Base-by-base conservation (phyloP, 2,888 invertebrate species). In the Callyntrura guangdongensis region DNA sequence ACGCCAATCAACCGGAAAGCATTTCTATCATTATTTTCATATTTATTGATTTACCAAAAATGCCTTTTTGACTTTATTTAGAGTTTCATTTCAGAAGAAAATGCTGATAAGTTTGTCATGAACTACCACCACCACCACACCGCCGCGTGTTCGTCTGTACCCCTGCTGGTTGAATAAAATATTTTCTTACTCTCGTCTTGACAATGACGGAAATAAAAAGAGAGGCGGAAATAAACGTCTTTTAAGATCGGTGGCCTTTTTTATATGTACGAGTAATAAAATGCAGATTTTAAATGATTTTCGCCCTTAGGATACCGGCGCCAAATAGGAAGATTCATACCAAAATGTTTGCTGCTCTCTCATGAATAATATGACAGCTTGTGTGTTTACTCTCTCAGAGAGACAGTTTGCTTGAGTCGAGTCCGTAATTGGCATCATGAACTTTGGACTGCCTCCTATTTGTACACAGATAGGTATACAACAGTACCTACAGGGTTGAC, bases 41-140 rank as follows among this genome's bases (percentile, higher is more conserved):
- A 20, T 74, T 79, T 79, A 79, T 53, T 56, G 79, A 79, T 56
- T 79, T n/a, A 79, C 79, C 79, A 79, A 69, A 69, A n/a, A 69
- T 69, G 69, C 69, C n/a, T 27, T 36, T 69, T 69, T 45, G 69
- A 69, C 22, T 61, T 69, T 69, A n/a, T 69, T 45, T 69, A 67
- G 25, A 11, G 8, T 36, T 45, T 69, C 25, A 36, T n/a, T n/a
- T 27, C 36, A 67, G 12, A 25, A 67, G 14, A 53, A 53, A 53
- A 53, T 9, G 3, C 53, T 53, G 8, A 27, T 64, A 22, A 11
- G 61, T 25, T 64, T 64, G 61, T 36, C 61, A 20, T 64, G 61
- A 1, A 59, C 17, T 59, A 59, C 59, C 59, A 59, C 17, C 25
- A 25, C 36, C n/a, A n/a, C n/a, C n/a, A 17, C 17, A 69, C 22